Conservation (phyloP, 2,797 vertebrate genomes). For the Carapus acus region DNA sequence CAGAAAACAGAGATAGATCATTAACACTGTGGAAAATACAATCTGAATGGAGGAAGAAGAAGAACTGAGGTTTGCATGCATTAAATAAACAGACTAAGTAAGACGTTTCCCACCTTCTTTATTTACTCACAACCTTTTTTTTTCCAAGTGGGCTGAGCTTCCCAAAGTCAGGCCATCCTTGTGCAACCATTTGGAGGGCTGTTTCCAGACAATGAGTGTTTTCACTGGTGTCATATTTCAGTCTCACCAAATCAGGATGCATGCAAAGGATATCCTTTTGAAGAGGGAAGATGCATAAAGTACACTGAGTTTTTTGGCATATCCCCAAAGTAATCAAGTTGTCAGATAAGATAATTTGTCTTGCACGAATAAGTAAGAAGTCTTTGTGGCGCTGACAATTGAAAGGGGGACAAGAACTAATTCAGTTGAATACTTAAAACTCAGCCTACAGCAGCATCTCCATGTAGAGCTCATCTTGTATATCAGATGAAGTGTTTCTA, state of each 20-base stretch:
- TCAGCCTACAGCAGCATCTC: too few relatives aligned
- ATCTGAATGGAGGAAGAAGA: background rate
- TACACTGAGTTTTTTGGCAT: constrained; percentile 24
- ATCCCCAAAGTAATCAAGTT: constrained; percentile 26
- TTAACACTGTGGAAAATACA: background rate
- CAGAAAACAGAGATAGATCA: too few relatives aligned
- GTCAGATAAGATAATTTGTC: constrained; percentile 10
- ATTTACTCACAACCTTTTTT: constrained; percentile 33
- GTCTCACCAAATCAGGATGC: constrained; percentile 38
- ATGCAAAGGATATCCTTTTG: constrained; percentile 53
- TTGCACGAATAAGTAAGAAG: background rate
- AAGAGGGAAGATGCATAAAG: constrained; percentile 27
- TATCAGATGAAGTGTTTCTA: too few relatives aligned
- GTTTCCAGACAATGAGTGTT: constrained; percentile 49
- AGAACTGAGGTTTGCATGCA: constrained; percentile 29
- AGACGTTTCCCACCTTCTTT: background rate
- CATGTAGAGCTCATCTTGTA: too few relatives aligned
- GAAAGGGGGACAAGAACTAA: too few relatives aligned
- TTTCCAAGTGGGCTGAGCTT: constrained; percentile 43
- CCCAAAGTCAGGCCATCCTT: constrained; percentile 46
- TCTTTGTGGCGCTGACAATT: too few relatives aligned
- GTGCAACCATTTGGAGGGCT: constrained; percentile 51
- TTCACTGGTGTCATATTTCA: constrained; percentile 35
- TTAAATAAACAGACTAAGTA: background rate
- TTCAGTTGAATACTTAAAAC: too few relatives aligned